Percentiles rank a stretch among this genome's conserved stretches.
phyloP scores from a whole-genome alignment of 2,888 invertebrate genomes.

The Rhogogaster chlorosoma region DNA sequence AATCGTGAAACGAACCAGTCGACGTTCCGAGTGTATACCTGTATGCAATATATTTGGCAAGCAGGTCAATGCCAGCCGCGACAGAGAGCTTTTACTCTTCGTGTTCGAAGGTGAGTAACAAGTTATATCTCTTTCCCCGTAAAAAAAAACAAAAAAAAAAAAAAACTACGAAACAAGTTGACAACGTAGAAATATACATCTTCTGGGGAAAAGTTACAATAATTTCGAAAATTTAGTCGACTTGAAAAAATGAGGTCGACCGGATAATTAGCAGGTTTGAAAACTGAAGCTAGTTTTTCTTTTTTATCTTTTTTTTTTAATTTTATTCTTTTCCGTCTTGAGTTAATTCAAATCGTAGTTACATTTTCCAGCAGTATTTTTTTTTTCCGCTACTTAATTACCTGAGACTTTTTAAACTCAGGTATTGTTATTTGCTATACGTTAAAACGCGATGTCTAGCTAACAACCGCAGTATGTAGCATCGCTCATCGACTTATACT shows the following conservation, averaged over 20 bases:
- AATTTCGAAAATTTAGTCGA: background rate
- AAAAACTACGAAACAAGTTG: slow-evolving; percentile 4
- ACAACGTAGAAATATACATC: background rate
- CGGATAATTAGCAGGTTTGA: background rate
- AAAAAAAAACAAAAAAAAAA: background rate
- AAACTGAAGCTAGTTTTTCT: background rate
- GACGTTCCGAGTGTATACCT: background rate
- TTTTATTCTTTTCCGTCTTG: background rate
- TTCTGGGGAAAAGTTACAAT: background rate
- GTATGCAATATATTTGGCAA: slow-evolving; percentile 8
- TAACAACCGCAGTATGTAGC: background rate
- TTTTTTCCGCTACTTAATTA: background rate
- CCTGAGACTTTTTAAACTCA: slow-evolving; percentile 1
- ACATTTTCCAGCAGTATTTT: background rate
- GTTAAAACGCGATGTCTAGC: background rate
- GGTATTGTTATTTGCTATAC: background rate
- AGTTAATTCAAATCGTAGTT: background rate
- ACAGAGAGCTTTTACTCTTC: background rate
- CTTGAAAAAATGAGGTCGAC: background rate
- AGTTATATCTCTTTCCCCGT: slow-evolving; percentile 30
- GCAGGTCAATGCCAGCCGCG: slow-evolving; percentile 41
- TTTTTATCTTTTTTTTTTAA: too few species aligned
- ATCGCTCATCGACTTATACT: slow-evolving; percentile 11
- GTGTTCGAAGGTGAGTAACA: slow-evolving; percentile 29
- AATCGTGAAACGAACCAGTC: background rate